These are phyloP conservation scores for Drosophila tripunctata DNA, from an alignment of 2,888 invertebrate genomes.

Conservation along the genomic window DNA sequence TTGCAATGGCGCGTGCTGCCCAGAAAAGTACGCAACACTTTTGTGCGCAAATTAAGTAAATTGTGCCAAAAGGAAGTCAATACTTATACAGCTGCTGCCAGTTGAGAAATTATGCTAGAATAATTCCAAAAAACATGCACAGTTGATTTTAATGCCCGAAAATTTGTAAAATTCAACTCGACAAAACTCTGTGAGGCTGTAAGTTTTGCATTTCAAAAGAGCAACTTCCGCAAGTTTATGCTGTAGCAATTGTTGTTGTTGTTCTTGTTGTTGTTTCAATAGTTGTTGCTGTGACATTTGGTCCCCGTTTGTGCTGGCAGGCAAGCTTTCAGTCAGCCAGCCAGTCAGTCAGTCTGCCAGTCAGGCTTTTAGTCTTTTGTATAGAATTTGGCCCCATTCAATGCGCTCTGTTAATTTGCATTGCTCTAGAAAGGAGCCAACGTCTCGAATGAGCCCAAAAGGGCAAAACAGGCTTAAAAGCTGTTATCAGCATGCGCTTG, in stretches of 20 bases:
- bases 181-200: slow-evolving; percentile 31
- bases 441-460: slow-evolving; percentile 32
- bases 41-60: slow-evolving; percentile 56
- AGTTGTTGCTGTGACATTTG: slow-evolving; percentile 64
- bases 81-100: slow-evolving; percentile 61
- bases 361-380: slow-evolving; percentile 48
- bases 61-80: slow-evolving; percentile 61
- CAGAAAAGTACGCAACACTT: slow-evolving; percentile 73
- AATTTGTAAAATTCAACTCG: slow-evolving; percentile 14
- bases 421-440: slow-evolving; percentile 56
- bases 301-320: slow-evolving; percentile 27
- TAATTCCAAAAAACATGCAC: slow-evolving; percentile 68
- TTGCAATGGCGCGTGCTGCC: slow-evolving; percentile 65
- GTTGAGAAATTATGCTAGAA: slow-evolving; percentile 73
- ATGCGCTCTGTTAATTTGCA: slow-evolving; percentile 77
- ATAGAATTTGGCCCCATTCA: slow-evolving; percentile 52
- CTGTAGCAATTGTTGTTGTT: slow-evolving; percentile 19
- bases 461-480: slow-evolving; percentile 55
- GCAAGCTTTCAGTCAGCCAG: slow-evolving; percentile 32
- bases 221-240: slow-evolving; percentile 61
- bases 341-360: slow-evolving; percentile 45
- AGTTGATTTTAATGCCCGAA: slow-evolving; percentile 62
- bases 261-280: slow-evolving; percentile 13
- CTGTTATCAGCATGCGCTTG: slow-evolving; percentile 72
- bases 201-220: slow-evolving; percentile 68